These are phyloP conservation scores for Trachemys scripta DNA, from an alignment of 2,113 vertebrate genomes.

Conservation along the genomic window DNA sequence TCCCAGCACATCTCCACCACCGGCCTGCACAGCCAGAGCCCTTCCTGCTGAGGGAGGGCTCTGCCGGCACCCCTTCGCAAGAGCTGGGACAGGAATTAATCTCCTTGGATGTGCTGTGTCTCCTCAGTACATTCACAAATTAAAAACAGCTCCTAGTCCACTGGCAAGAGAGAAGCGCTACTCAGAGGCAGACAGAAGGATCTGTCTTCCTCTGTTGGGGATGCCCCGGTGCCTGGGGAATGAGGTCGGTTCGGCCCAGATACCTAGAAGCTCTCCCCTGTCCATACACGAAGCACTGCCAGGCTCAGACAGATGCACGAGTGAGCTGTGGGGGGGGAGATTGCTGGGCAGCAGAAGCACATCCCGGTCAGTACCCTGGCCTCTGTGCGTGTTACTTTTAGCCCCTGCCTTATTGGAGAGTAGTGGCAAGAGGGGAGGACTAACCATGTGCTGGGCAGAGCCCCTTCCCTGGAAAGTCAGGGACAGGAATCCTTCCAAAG, in stretches of 20 bases:
- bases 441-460: neutral
- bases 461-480: neutral
- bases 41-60: neutral
- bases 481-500: neutral
- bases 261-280: neutral
- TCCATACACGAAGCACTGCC: neutral
- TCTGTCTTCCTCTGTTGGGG: neutral
- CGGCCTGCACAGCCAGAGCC: neutral
- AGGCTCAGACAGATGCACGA: neutral
- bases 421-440: neutral
- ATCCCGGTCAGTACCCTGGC: neutral
- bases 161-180: neutral
- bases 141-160: neutral
- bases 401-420: neutral
- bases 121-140: neutral
- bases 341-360: neutral
- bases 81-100: neutral
- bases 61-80: fast-evolving
- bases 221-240: too few species aligned
- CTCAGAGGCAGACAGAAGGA: neutral
- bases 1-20: neutral
- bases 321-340: too few species aligned
- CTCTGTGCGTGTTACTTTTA: neutral
- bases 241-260: neutral
- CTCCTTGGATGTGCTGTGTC: fast-evolving